A percentile compares a stretch with the other conserved stretches of the same genome.
Conservation (phyloP, 2,888 invertebrate species). For the Disparrhopalites patrizii region DNA sequence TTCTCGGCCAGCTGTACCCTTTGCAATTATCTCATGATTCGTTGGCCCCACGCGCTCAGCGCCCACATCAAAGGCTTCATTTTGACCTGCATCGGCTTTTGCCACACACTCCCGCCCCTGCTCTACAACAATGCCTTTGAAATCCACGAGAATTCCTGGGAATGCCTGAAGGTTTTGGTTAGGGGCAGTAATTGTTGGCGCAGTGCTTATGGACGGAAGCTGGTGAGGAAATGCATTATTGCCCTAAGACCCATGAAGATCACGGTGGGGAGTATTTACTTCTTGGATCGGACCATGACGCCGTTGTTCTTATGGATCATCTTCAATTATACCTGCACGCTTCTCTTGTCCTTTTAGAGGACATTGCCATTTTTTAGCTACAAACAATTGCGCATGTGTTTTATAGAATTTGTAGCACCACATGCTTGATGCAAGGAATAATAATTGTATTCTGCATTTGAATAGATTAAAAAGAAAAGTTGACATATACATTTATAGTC, state of each 20-base stretch:
- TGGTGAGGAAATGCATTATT: neutral
- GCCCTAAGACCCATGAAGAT: neutral
- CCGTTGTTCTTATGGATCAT: neutral
- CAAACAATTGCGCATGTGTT: too few species aligned
- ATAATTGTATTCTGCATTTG: too few species aligned
- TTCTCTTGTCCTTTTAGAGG: too few species aligned
- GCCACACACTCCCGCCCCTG: neutral
- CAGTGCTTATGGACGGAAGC: neutral
- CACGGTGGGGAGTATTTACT: neutral
- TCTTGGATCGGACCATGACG: neutral
- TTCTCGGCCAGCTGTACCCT: neutral
- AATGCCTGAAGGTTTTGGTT: neutral
- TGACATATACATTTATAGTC: too few species aligned
- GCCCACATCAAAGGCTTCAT: neutral
- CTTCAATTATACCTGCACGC: neutral
- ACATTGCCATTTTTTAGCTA: too few species aligned
- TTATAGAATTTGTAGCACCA: too few species aligned
- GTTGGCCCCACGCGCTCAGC: neutral
- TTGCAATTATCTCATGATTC: neutral
- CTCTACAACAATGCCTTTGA: neutral
- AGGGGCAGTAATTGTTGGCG: neutral
- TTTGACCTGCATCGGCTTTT: neutral
- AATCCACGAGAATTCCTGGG: neutral
- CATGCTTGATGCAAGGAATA: too few species aligned
- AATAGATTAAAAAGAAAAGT: too few species aligned